Conservation (phyloP, 2,888 invertebrate species). For the Bimastos eiseni region DNA sequence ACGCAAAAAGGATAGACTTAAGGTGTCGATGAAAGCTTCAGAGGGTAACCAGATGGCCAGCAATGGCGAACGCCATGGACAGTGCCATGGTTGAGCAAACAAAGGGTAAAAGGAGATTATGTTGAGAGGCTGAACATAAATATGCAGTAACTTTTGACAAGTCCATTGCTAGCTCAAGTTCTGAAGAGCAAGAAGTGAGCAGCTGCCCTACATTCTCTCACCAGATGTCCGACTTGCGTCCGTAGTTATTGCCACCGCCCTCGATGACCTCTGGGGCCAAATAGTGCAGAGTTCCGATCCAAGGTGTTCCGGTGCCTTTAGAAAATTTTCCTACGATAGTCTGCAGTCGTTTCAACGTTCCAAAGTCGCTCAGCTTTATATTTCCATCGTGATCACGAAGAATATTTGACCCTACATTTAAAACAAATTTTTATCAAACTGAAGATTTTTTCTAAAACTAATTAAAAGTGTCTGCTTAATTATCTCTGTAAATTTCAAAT, state of each 20-base stretch:
- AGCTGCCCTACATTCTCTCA: constrained; percentile 41
- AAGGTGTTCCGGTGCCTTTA: constrained; percentile 40
- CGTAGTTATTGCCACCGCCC: constrained; percentile 57
- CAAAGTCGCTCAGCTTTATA: constrained; percentile 65
- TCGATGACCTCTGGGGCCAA: constrained; percentile 63
- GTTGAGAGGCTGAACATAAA: too few relatives aligned
- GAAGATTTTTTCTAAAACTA: not conserved
- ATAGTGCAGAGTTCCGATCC: constrained; percentile 61
- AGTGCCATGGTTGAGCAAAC: too few relatives aligned
- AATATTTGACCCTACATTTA: constrained; percentile 62
- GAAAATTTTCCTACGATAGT: constrained; percentile 51
- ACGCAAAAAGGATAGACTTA: too few relatives aligned
- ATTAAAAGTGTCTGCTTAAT: too few relatives aligned
- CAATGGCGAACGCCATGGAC: too few relatives aligned
- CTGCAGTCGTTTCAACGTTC: constrained; percentile 63
- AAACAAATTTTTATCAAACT: not conserved
- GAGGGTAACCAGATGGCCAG: too few relatives aligned
- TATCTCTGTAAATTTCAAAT: too few relatives aligned
- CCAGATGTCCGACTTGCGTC: constrained; percentile 62
- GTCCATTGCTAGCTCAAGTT: not conserved
- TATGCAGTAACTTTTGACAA: not conserved
- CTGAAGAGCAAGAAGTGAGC: not conserved
- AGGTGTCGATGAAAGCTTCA: too few relatives aligned
- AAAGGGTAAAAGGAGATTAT: too few relatives aligned
- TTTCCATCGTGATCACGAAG: constrained; percentile 62